Evolutionary conservation across 2,888 invertebrate genomes (phyloP).

Genomic region (Apantesis nais): DNA sequence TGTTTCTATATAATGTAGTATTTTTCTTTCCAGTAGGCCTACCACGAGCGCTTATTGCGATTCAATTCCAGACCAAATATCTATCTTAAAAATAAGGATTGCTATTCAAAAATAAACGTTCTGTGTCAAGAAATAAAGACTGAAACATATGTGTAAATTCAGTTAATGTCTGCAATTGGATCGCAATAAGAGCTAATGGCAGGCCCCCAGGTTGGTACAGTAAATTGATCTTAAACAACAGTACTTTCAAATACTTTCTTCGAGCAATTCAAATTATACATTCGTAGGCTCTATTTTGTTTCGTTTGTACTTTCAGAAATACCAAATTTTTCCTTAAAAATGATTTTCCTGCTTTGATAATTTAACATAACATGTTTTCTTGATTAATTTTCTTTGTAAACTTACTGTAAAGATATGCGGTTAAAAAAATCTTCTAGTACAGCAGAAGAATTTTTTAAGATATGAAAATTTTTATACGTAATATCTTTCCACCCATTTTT

Average conservation of each 20-base stretch:
- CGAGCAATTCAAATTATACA: conserved; percentile 21
- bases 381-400: not conserved
- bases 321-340: conserved; percentile 10
- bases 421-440: not conserved
- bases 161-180: too few species aligned
- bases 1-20: not conserved
- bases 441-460: not conserved
- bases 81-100: too few species aligned
- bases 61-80: too few species aligned
- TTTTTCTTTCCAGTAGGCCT: too few species aligned
- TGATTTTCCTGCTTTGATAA: conserved; percentile 18
- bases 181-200: too few species aligned
- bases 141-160: too few species aligned
- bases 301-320: conserved; percentile 12
- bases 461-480: not conserved
- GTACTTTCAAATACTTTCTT: conserved; percentile 7
- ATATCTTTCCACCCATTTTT: too few species aligned
- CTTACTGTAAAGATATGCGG: too few species aligned
- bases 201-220: not conserved
- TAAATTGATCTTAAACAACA: not conserved
- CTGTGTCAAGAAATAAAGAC: too few species aligned
- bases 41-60: too few species aligned
- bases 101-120: too few species aligned
- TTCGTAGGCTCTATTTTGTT: conserved; percentile 19
- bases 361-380: not conserved